Conservation (phyloP, 2,113 vertebrate genomes). For the Gasterosteus nipponicus region DNA sequence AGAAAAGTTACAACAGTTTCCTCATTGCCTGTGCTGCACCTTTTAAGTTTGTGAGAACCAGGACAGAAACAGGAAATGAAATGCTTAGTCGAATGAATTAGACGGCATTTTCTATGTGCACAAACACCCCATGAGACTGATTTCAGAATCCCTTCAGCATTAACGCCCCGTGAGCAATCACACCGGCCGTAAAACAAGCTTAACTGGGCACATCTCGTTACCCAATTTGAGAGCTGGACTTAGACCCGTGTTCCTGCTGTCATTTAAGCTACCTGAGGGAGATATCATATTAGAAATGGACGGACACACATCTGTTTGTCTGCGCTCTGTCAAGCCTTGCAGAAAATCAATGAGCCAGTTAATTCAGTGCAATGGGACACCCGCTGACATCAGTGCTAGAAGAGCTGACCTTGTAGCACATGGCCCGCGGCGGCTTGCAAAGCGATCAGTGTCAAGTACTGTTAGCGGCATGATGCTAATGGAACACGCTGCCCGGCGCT, state of each 20-base stretch:
- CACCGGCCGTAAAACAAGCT: constrained; percentile 16
- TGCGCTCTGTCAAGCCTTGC: constrained; percentile 55
- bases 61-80: constrained; percentile 25
- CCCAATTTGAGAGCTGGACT: constrained; percentile 18
- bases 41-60: constrained; percentile 4
- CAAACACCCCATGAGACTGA: constrained; percentile 5
- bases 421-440: constrained; percentile 15
- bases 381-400: constrained; percentile 40
- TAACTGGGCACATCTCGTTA: constrained; percentile 23
- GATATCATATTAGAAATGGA: constrained; percentile 26
- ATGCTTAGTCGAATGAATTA: not conserved
- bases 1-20: constrained; percentile 41
- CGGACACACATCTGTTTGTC: constrained; percentile 39
- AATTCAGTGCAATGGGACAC: constrained; percentile 64
- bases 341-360: constrained; percentile 74
- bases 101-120: not conserved
- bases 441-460: constrained; percentile 31
- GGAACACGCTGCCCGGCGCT: constrained; percentile 1
- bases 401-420: constrained; percentile 57
- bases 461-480: not conserved
- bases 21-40: constrained; percentile 20
- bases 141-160: constrained; percentile 24
- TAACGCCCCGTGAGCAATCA: constrained; percentile 9
- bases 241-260: not conserved
- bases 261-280: constrained; percentile 22